phyloP scores from a whole-genome alignment of 2,888 invertebrate species.

The Troides oblongomaculatus region DNA sequence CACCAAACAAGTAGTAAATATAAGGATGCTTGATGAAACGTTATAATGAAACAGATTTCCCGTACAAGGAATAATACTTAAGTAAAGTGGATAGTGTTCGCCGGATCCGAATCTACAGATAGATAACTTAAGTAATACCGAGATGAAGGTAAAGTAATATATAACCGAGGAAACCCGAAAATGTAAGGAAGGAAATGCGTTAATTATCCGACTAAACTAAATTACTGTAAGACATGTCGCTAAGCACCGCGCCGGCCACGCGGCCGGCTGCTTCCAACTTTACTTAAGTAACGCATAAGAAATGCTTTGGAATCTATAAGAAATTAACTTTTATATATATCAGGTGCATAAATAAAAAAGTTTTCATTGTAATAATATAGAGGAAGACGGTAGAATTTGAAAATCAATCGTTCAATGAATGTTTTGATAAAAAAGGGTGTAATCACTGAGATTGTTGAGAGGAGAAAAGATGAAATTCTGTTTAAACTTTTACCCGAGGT shows the following conservation, averaged over 20 bases:
- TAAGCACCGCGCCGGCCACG: slow-evolving; percentile 52
- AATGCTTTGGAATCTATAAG: no score
- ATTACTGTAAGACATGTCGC: slow-evolving; percentile 69
- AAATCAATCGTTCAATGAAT: no score
- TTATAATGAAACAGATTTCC: slow-evolving; percentile 2
- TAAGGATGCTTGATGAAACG: no score
- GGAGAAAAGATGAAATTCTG: no score
- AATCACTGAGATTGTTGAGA: no score
- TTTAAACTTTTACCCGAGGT: no score
- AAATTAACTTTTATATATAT: no score
- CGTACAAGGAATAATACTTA: slow-evolving; percentile 18
- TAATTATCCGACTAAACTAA: slow-evolving; percentile 69
- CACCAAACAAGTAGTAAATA: no score
- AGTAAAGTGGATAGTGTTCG: slow-evolving; percentile 11
- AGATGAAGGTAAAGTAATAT: slow-evolving; percentile 34
- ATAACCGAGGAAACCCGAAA: slow-evolving; percentile 50
- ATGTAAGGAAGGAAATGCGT: slow-evolving; percentile 55
- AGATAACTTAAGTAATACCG: slow-evolving; percentile 35
- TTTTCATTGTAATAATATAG: no score
- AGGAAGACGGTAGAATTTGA: no score
- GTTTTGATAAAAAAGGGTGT: no score
- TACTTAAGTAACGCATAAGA: background rate
- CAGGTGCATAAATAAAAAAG: background rate
- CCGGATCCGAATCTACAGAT: slow-evolving; percentile 17
- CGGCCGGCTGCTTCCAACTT: slow-evolving; percentile 18